Percentiles rank a stretch among this genome's conserved stretches.
phyloP scores from a whole-genome alignment of 2,888 invertebrate genomes.

The Melipona bicolor region DNA sequence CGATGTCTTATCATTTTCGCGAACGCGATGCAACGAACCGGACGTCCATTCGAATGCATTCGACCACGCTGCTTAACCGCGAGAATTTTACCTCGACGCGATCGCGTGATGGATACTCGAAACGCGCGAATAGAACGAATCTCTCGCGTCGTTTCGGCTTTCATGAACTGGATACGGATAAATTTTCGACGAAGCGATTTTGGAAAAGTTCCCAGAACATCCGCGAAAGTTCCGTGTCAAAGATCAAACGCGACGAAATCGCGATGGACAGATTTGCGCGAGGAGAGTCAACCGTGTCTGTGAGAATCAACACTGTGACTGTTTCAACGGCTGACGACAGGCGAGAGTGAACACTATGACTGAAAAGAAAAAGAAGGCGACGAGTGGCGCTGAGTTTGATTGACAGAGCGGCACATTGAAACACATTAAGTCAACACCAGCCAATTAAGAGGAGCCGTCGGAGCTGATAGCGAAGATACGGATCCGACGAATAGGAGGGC shows the following conservation, averaged over 20 bases:
- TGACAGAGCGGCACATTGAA: conserved; percentile 58
- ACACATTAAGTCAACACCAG: conserved; percentile 71
- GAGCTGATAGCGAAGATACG: conserved; percentile 65
- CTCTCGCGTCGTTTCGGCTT: no score
- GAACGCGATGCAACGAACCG: conserved; percentile 46
- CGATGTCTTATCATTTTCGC: conserved; percentile 43
- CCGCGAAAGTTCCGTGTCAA: no score
- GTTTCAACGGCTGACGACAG: background rate
- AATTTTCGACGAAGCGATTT: no score
- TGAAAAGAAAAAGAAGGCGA: background rate
- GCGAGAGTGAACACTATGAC: background rate
- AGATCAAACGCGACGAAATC: background rate
- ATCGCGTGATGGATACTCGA: conserved; percentile 48
- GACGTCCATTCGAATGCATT: conserved; percentile 59
- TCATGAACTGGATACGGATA: no score
- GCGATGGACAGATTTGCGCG: background rate
- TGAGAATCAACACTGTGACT: no score
- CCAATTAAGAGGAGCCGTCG: conserved; percentile 71
- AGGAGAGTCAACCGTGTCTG: background rate
- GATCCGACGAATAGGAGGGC: conserved; percentile 57
- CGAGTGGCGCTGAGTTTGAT: conserved; percentile 5
- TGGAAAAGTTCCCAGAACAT: no score
- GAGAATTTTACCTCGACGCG: conserved; percentile 44
- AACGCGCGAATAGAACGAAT: background rate
- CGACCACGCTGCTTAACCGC: conserved; percentile 36